These are phyloP conservation scores for Lepus timidus DNA, from an alignment of 2,113 vertebrate species.

Conservation along the genomic window DNA sequence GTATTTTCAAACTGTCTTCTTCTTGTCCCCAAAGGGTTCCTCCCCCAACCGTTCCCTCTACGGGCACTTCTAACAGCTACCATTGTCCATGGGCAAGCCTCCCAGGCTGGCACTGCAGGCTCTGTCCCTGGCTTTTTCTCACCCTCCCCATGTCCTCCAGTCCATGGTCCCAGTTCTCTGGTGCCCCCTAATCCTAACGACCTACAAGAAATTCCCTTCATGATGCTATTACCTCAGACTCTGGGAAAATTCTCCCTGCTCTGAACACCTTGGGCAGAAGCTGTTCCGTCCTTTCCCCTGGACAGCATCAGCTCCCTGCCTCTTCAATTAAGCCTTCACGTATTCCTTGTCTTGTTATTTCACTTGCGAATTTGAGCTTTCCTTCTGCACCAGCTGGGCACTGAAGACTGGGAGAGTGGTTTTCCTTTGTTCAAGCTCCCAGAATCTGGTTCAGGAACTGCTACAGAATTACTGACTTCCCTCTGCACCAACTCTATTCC, in stretches of 20 bases:
- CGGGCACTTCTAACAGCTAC: rapidly evolving
- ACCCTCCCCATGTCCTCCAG: rapidly evolving
- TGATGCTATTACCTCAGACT: neutral
- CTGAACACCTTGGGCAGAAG: neutral
- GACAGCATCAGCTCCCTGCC: too few species aligned
- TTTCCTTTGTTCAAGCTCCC: neutral
- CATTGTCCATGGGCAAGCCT: neutral
- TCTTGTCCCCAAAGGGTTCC: neutral
- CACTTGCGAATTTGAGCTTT: neutral
- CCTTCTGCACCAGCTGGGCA: neutral
- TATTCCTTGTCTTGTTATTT: neutral
- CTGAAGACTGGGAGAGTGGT: neutral
- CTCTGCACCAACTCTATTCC: neutral
- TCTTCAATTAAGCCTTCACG: neutral
- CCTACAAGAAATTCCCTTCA: neutral
- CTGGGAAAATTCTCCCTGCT: neutral
- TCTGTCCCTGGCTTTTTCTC: neutral
- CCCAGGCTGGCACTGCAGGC: neutral
- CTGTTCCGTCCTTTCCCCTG: neutral
- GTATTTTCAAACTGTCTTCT: neutral
- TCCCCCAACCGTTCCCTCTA: rapidly evolving
- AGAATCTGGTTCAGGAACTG: neutral
- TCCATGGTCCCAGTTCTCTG: too few species aligned
- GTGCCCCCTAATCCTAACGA: neutral
- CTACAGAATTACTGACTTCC: neutral